phyloP scores from a whole-genome alignment of 2,113 vertebrate species.

The Fulica atra region DNA sequence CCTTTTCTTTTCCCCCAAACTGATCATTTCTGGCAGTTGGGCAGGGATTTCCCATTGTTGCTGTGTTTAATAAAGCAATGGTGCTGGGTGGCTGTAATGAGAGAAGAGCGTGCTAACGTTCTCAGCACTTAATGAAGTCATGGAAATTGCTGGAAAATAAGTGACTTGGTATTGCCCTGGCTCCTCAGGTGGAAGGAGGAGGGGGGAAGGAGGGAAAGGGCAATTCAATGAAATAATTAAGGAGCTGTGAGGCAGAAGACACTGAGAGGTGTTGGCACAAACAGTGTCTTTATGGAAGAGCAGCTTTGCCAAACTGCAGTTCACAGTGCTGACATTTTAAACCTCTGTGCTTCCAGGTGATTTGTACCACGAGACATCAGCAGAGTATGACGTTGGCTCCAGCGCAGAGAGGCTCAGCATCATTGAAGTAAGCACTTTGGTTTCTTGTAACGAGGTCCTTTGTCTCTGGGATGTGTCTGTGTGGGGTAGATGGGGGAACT shows the following conservation, averaged over 20 bases:
- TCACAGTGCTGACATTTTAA: not conserved
- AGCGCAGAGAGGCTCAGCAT: conserved; percentile 81
- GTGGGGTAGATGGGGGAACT: not conserved
- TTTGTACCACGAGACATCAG: conserved; percentile 79
- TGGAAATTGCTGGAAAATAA: not conserved
- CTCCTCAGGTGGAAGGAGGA: not conserved
- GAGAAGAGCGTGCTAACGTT: not conserved
- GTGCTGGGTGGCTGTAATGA: not conserved
- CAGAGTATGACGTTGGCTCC: conserved; percentile 77
- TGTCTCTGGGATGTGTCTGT: not conserved
- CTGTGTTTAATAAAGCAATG: not conserved
- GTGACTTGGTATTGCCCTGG: not conserved
- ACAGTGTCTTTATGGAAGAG: not conserved
- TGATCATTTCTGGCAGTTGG: not conserved
- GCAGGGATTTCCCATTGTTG: conserved; percentile 28
- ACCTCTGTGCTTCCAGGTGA: conserved; percentile 74
- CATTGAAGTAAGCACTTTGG: conserved; percentile 77
- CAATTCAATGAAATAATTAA: not conserved
- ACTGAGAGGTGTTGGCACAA: not conserved
- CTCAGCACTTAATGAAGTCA: not conserved
- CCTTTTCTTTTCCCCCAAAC: conserved; percentile 3
- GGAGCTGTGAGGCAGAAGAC: not conserved
- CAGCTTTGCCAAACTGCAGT: not conserved
- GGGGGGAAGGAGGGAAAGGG: not conserved
- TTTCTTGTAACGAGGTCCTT: not conserved